phyloP scores from a whole-genome alignment of 2,888 invertebrate species.

The Rhingia rostrata region DNA sequence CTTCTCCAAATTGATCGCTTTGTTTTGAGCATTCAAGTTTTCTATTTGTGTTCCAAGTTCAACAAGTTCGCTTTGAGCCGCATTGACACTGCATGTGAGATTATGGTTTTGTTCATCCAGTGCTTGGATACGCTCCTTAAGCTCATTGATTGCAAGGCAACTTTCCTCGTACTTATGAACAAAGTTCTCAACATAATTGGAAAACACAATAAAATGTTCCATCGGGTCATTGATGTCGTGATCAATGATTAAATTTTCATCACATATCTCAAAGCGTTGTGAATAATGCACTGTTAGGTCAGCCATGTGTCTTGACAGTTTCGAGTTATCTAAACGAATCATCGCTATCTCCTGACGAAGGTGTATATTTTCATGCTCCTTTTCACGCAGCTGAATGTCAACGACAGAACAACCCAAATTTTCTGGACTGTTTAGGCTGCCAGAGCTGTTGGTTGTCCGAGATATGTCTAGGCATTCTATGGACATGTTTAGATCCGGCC shows the following conservation, averaged over 20 bases:
- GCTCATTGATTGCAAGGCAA: conserved; percentile 60
- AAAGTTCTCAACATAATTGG: conserved; percentile 77
- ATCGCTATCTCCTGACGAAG: conserved; percentile 75
- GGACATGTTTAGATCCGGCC: conserved; percentile 78
- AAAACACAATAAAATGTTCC: conserved; percentile 76
- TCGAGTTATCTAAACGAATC: conserved; percentile 75
- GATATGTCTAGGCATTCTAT: conserved; percentile 78
- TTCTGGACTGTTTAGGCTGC: conserved; percentile 79
- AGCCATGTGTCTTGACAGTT: conserved; percentile 75
- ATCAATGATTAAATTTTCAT: conserved; percentile 68
- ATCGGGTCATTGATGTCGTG: conserved; percentile 65
- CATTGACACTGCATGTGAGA: conserved; percentile 33
- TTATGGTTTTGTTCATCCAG: conserved; percentile 66
- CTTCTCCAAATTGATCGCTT: conserved; percentile 31
- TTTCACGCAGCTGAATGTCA: conserved; percentile 81
- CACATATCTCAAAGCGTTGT: conserved; percentile 71
- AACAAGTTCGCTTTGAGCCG: neutral
- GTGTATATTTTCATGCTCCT: conserved; percentile 79
- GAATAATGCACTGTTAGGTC: conserved; percentile 67
- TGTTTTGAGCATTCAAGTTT: conserved; percentile 20
- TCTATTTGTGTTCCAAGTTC: conserved; percentile 38
- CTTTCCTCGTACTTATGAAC: conserved; percentile 73
- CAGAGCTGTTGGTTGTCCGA: conserved; percentile 76
- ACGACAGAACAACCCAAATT: conserved; percentile 81
- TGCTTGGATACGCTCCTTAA: conserved; percentile 59